Base-by-base conservation (phyloP, 2,113 vertebrate genomes). In the Cathartes aura region DNA sequence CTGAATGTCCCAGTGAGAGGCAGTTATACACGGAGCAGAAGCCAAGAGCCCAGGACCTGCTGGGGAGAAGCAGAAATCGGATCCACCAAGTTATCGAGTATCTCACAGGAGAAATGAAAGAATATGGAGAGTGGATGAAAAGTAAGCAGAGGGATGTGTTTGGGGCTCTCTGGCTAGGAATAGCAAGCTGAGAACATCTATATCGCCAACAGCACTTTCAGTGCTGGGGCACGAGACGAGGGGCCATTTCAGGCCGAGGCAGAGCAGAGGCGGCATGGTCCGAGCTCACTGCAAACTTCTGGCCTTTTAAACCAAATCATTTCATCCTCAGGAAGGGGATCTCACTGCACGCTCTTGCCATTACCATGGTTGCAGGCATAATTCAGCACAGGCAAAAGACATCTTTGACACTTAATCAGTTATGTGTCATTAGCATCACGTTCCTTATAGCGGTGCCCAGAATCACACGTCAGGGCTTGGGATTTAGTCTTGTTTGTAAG, bases 31-130 rank as follows among this genome's bases (percentile, higher is more conserved):
- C 23, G 2, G 81, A 79, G 53, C 15, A 87, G 48, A 52, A 48
- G 19, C 12, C 97, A 50, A 91, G 95, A 92, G 80, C 59, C 38
- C 87, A 68, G 76, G 76, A 80, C 8, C 60, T 87, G 56, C 19
- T 91, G 74, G 68, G 59, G 3, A 81, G 72, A 38, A 34, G 85
- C 0, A 4, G 96, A 87, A 96, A 89, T 15, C 55, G 71, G 62
- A 32, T 98, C 66, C 78, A 83, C 59, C 73, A 73, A 38, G 43
- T 81, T 30, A 89, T 98, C 0, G 67, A 91, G 7, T 98, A 97
- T 67, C 86, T 98, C 95, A 97, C 96, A 0, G 98, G 98, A 74
- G 98, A 98, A 95, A 98, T 98, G 98, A 98, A 98, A 71, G 97
- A 97, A 27, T 98, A 96, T 1, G 97, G 97, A 82, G 97, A 98